Conservation (phyloP, 2,113 vertebrate species). For the Himantopus leucocephalus region DNA sequence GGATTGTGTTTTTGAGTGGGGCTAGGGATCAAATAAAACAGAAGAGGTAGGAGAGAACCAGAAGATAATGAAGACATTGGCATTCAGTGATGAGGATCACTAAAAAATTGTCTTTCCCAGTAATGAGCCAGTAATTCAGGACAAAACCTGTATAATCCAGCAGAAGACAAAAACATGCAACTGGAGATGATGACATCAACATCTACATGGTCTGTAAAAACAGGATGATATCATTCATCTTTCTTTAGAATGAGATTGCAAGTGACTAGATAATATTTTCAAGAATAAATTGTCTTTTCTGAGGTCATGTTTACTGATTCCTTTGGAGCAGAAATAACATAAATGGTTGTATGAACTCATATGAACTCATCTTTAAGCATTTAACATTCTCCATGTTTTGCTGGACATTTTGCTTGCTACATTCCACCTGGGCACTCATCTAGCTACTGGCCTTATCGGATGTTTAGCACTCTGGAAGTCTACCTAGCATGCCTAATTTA, state of each 20-base stretch:
- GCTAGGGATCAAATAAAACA: not conserved
- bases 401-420: not conserved
- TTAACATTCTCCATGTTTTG: not conserved
- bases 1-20: not conserved
- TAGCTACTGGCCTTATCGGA: not conserved
- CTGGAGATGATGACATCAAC: not conserved
- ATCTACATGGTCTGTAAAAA: not conserved
- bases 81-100: not conserved
- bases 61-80: not conserved
- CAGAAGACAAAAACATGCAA: not conserved
- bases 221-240: not conserved
- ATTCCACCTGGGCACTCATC: not conserved
- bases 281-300: not conserved
- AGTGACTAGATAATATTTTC: not conserved
- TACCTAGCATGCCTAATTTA: too few relatives aligned
- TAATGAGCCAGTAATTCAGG: not conserved
- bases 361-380: not conserved
- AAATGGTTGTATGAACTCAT: not conserved
- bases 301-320: not conserved
- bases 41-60: not conserved
- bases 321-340: not conserved
- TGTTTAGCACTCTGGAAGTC: not conserved
- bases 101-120: not conserved
- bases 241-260: not conserved
- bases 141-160: not conserved